These are phyloP conservation scores for Epinephelus awoara DNA, from an alignment of 2,797 vertebrate species.

Conservation along the genomic window DNA sequence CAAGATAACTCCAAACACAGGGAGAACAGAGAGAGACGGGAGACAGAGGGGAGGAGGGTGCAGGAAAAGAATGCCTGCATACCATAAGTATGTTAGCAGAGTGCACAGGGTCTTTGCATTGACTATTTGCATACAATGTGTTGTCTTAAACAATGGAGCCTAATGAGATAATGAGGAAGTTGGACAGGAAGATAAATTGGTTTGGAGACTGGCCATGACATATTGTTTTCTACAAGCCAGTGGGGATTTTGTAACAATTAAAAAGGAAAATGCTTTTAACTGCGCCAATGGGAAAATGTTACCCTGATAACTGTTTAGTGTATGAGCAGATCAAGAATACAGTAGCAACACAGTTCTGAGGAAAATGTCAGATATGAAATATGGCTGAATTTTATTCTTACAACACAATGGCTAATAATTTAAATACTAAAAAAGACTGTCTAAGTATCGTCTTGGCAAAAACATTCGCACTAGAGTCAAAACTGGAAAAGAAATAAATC, in stretches of 20 bases:
- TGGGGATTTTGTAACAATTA: conserved; percentile 15
- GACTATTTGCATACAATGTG: conserved; percentile 41
- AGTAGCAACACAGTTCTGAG: neutral
- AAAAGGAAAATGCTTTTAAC: conserved; percentile 22
- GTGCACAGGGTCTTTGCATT: conserved; percentile 14
- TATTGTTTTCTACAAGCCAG: conserved; percentile 35
- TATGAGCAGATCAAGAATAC: neutral
- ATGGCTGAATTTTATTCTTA: neutral
- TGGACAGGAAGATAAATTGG: conserved; percentile 4
- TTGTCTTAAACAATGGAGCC: conserved; percentile 40
- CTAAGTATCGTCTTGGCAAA: too few species aligned
- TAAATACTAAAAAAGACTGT: too few species aligned
- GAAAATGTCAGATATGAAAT: neutral
- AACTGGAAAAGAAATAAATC: neutral
- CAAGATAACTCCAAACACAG: conserved; percentile 60
- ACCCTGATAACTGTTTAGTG: neutral
- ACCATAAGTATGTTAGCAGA: conserved; percentile 21
- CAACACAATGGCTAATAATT: too few species aligned
- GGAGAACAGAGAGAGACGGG: conserved; percentile 18
- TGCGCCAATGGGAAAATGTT: neutral
- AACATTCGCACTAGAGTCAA: neutral
- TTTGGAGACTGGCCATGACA: conserved; percentile 27
- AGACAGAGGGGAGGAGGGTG: conserved; percentile 18
- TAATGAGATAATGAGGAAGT: conserved; percentile 44
- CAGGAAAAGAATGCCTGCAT: conserved; percentile 2